These are phyloP conservation scores for Coptodon rendalli DNA, from an alignment of 2,113 vertebrate species.

Conservation along the genomic window DNA sequence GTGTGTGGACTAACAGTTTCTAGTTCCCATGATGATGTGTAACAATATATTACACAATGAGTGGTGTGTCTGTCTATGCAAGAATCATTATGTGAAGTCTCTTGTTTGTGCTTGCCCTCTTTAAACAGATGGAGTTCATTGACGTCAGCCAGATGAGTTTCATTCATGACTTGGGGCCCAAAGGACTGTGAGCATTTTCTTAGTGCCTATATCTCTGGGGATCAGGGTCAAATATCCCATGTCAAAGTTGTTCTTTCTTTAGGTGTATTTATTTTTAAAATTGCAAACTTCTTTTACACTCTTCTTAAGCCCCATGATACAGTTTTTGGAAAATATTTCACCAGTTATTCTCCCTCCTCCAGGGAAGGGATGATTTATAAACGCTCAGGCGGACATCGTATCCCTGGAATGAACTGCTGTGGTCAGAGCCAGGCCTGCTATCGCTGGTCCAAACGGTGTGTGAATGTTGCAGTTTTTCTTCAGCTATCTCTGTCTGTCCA, in stretches of 20 bases:
- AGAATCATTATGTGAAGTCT: neutral
- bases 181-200: constrained; percentile 88
- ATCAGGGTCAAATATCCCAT: neutral
- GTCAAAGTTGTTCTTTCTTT: neutral
- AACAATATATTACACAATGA: neutral
- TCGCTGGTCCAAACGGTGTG: constrained; percentile 95
- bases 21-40: neutral
- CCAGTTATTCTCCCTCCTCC: constrained; percentile 22
- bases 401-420: constrained; percentile 94
- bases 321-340: neutral
- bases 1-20: neutral
- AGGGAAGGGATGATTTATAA: constrained; percentile 97
- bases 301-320: neutral
- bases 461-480: neutral
- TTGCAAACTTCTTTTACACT: neutral
- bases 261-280: neutral
- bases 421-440: constrained; percentile 89
- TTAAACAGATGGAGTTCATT: constrained; percentile 91
- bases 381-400: constrained; percentile 91
- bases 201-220: neutral
- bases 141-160: constrained; percentile 95
- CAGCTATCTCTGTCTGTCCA: neutral
- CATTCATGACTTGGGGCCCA: constrained; percentile 93
- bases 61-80: neutral
- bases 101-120: neutral